Base-by-base conservation (phyloP, 2,797 vertebrate species). In the Bradypodion ventrale region DNA sequence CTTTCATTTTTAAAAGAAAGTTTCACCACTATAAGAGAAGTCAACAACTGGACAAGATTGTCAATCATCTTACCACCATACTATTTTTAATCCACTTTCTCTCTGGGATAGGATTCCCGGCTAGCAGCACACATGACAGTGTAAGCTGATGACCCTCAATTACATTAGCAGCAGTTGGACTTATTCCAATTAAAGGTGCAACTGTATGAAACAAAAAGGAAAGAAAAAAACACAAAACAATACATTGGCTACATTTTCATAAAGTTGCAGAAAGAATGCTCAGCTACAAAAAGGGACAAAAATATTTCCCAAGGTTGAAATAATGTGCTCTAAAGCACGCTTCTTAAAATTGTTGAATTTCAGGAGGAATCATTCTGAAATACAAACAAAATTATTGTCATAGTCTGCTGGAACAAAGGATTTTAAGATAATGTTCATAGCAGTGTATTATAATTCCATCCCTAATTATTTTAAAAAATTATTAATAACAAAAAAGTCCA, bases 101-200 rank as follows among this genome's bases (percentile, higher is more conserved):
- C 59, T 98, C 96, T 73, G 99, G 98, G 82, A 99, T 96, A 0
- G 99, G 99, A 92, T 98, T 98, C 76, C 98, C 99, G 89, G 98
- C 97, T 85, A 99, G 90, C 1, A 99, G 88, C 68, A 98, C 93
- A 83, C 99, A 99, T 0, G 98, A 97, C 88, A 99, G 94, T 79
- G 97, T 99, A 78, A 99, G 89, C 89, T 97, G 98, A 92, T 99
- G 98, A 75, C 98, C 97, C 93, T 99, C 97, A 16, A 98, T 96
- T 40, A 99, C 97, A 72, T 92, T 97, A 91, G 97, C 96, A 83
- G 96, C 94, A 1, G 96, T 76, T 0, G 98, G 98, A 93, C 97
- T 98, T 90, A 97, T 93, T 69, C 97, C 98, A 92, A 99, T 97
- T 82, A 97, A 93, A 13, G 98, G 99, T 16, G 92, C 88, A 5